phyloP scores from a whole-genome alignment of 2,113 vertebrate genomes.

The Leucoraja erinaceus region DNA sequence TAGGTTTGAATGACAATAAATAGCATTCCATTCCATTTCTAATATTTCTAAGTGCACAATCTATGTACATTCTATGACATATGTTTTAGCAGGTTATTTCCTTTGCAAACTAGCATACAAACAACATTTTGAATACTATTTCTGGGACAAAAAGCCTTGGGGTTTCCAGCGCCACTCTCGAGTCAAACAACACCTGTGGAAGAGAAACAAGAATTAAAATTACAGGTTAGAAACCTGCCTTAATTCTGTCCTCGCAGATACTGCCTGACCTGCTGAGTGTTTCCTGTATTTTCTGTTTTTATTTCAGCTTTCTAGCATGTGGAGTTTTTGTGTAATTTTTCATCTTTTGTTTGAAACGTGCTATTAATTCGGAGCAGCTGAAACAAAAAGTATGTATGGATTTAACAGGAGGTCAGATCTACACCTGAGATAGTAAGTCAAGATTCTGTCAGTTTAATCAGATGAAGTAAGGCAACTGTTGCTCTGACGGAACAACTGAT shows the following conservation, averaged over 20 bases:
- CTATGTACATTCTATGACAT: background rate
- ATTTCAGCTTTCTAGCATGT: too few species aligned
- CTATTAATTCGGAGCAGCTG: background rate
- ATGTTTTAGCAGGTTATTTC: background rate
- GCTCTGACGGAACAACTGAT: background rate
- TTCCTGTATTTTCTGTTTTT: too few species aligned
- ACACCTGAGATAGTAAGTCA: background rate
- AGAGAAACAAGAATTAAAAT: too few species aligned
- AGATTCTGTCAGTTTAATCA: background rate
- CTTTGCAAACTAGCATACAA: background rate
- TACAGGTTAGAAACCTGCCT: too few species aligned
- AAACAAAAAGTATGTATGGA: background rate
- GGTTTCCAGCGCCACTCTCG: too few species aligned
- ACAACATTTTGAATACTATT: background rate
- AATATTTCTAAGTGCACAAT: background rate
- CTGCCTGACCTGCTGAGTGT: too few species aligned
- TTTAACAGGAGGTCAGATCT: background rate
- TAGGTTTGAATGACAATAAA: too few species aligned
- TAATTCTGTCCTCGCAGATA: too few species aligned
- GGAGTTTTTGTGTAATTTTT: too few species aligned
- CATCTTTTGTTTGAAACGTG: background rate
- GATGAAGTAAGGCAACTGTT: background rate
- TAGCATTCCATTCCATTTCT: too few species aligned
- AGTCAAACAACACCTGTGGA: too few species aligned
- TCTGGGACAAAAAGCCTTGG: background rate